Conservation (phyloP, 2,113 vertebrate species). For the Cariama cristata region DNA sequence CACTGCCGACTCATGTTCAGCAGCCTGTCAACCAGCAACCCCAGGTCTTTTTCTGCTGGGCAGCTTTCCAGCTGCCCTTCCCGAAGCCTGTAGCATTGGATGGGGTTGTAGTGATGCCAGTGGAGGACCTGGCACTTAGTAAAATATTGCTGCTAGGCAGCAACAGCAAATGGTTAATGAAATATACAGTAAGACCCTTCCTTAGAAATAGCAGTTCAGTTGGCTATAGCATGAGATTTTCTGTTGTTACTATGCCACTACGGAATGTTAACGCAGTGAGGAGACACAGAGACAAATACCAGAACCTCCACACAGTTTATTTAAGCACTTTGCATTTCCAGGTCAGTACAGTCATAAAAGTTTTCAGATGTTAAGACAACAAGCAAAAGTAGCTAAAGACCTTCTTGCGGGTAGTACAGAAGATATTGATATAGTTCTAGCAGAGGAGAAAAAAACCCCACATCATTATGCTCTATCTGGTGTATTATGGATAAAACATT, state of each 20-base stretch:
- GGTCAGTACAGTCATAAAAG: neutral
- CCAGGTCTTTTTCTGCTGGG: neutral
- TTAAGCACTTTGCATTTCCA: neutral
- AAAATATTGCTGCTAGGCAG: neutral
- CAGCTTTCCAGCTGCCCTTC: neutral
- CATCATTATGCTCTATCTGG: neutral
- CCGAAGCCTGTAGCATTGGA: neutral
- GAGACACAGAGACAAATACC: neutral
- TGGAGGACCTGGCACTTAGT: neutral
- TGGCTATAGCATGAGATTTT: neutral
- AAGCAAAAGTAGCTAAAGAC: neutral
- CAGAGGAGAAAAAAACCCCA: neutral
- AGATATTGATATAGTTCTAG: neutral
- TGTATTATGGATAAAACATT: neutral
- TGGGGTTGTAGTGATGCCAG: neutral
- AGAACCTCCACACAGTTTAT: neutral
- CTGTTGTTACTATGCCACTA: neutral
- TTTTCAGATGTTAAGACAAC: neutral
- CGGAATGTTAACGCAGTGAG: neutral
- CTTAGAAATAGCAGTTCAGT: neutral
- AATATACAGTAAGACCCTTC: neutral
- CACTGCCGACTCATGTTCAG: too few relatives aligned
- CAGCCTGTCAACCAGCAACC: too few relatives aligned
- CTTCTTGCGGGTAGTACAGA: neutral
- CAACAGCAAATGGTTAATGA: neutral